A percentile compares a stretch with the other conserved stretches of the same genome.
These are phyloP conservation scores for Forbesichthys papilliferus DNA, from an alignment of 2,113 vertebrate genomes.

Conservation along the genomic window DNA sequence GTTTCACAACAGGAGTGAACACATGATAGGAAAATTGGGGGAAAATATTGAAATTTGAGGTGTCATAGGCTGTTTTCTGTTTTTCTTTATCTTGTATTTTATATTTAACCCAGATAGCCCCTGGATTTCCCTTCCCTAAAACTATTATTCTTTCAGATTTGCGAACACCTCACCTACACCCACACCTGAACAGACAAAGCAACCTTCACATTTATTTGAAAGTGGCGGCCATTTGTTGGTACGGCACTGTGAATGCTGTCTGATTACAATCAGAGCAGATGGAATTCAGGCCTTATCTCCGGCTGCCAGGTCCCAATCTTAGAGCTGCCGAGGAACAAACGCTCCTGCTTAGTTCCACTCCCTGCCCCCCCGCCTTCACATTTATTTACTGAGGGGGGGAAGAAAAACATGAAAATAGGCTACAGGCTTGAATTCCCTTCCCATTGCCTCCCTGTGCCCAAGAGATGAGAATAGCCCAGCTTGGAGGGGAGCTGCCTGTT, in stretches of 20 bases:
- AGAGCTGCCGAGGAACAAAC: slow-evolving; percentile 50
- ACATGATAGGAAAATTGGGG: neutral
- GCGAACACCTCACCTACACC: neutral
- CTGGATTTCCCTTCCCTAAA: slow-evolving; percentile 14
- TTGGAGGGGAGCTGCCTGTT: neutral
- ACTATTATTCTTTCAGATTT: neutral
- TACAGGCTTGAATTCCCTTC: slow-evolving; percentile 1
- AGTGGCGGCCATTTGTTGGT: slow-evolving; percentile 32
- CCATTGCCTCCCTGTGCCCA: too few relatives aligned
- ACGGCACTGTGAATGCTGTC: slow-evolving; percentile 48
- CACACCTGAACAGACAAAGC: neutral
- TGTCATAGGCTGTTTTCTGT: slow-evolving; percentile 17
- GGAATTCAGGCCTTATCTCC: slow-evolving; percentile 71
- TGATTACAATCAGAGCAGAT: slow-evolving; percentile 71
- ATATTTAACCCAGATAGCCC: slow-evolving; percentile 4
- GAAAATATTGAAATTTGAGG: neutral
- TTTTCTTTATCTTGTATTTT: neutral
- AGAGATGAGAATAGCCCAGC: neutral
- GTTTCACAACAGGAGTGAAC: neutral
- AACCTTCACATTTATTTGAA: slow-evolving; percentile 1
- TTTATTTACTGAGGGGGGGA: neutral
- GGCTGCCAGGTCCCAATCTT: slow-evolving; percentile 53
- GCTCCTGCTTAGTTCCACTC: slow-evolving; percentile 60
- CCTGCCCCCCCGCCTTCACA: slow-evolving; percentile 37
- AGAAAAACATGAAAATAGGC: neutral